phyloP scores from a whole-genome alignment of 2,113 vertebrate genomes.

The Scopus umbretta region DNA sequence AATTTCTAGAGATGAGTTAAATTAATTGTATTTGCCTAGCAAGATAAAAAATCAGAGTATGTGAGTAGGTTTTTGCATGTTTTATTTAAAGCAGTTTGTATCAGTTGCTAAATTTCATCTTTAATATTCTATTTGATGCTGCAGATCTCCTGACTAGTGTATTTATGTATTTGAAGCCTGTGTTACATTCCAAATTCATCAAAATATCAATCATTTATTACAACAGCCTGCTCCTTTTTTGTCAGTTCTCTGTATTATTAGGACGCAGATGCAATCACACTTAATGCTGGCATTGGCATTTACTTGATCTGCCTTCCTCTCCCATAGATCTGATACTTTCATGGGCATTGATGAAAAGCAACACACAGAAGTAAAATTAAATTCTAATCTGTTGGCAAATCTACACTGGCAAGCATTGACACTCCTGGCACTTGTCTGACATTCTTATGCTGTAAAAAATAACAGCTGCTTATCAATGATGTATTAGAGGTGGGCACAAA shows the following conservation, averaged over 20 bases:
- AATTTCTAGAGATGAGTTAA: slow-evolving; percentile 6
- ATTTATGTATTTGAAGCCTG: neutral
- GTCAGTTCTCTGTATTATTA: neutral
- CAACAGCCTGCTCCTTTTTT: neutral
- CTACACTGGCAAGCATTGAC: neutral
- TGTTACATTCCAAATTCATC: neutral
- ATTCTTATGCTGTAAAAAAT: neutral
- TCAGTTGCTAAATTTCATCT: neutral
- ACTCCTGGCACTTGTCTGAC: neutral
- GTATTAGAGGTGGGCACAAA: neutral
- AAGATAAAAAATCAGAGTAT: neutral
- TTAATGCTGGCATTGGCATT: neutral
- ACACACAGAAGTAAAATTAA: neutral
- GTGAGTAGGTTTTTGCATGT: neutral
- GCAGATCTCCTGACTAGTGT: neutral
- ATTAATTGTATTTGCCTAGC: neutral
- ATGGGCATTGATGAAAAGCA: neutral
- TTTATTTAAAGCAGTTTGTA: neutral
- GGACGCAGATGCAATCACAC: neutral
- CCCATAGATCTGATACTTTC: neutral
- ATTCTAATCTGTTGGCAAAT: neutral
- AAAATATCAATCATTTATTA: neutral
- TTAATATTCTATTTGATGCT: neutral
- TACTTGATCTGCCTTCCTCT: neutral
- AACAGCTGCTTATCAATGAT: neutral